Percentiles rank a stretch among this genome's conserved stretches.
phyloP scores from a whole-genome alignment of 2,797 vertebrate species.

The Podarcis lilfordi region DNA sequence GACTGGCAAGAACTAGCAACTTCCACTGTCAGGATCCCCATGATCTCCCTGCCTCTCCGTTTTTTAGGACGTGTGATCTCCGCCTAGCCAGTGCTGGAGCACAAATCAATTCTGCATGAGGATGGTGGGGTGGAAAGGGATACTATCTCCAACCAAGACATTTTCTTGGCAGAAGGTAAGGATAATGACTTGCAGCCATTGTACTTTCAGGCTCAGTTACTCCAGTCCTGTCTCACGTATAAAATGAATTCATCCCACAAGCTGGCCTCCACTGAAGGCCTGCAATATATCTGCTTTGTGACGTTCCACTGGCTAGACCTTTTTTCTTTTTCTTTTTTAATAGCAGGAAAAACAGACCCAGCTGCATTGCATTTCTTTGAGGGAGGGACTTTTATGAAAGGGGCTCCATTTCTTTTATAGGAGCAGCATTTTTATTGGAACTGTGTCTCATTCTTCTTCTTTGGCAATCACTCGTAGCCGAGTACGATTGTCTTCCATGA shows the following conservation, averaged over 20 bases:
- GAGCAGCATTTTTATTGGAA: too few species aligned
- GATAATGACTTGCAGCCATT: neutral
- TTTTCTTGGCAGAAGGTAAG: neutral
- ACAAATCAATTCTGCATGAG: neutral
- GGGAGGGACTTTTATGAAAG: too few species aligned
- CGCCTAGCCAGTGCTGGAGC: too few species aligned
- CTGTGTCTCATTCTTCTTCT: too few species aligned
- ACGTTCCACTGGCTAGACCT: too few species aligned
- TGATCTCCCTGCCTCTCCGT: too few species aligned
- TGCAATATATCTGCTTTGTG: neutral
- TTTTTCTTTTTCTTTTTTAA: too few species aligned
- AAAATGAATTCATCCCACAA: neutral
- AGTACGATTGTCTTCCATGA: too few species aligned
- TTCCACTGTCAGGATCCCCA: neutral
- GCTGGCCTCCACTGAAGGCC: neutral
- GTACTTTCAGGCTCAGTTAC: neutral
- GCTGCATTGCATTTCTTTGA: too few species aligned
- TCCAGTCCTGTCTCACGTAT: neutral
- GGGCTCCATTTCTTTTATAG: too few species aligned
- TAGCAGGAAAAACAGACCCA: too few species aligned
- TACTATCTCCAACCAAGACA: neutral
- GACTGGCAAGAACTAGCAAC: neutral
- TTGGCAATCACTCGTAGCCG: too few species aligned
- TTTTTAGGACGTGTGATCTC: neutral
- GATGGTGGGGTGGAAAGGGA: neutral